phyloP scores from a whole-genome alignment of 2,797 vertebrate species.

The Potorous gilbertii region DNA sequence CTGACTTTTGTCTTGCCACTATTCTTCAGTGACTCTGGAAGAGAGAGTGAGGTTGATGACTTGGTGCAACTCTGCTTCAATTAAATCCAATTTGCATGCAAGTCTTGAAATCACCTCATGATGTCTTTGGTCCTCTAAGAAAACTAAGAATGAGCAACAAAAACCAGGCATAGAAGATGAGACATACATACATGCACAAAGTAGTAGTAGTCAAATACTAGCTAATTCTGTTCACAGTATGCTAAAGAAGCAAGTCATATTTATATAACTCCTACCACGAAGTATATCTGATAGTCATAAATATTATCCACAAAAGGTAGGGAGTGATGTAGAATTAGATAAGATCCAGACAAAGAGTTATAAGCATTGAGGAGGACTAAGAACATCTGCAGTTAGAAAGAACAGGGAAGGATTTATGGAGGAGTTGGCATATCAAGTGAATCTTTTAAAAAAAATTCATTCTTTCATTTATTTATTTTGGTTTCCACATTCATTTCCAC shows the following conservation, averaged over 20 bases:
- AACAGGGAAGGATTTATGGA: neutral
- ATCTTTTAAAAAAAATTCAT: neutral
- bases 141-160: neutral
- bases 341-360: neutral
- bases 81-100: neutral
- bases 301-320: neutral
- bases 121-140: neutral
- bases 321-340: neutral
- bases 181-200: neutral
- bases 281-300: neutral
- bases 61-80: neutral
- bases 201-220: neutral
- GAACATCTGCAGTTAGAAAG: too few species aligned
- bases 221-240: too few species aligned
- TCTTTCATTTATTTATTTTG: too few species aligned
- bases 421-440: neutral
- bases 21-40: too few species aligned
- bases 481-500: too few species aligned
- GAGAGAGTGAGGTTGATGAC: neutral
- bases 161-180: neutral
- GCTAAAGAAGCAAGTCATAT: neutral
- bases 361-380: neutral
- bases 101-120: neutral
- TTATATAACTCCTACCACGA: neutral
- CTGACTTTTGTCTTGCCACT: too few species aligned